Percentiles rank a stretch among this genome's conserved stretches.
Conservation (phyloP, 2,113 vertebrate species). For the Gymnogyps californianus region DNA sequence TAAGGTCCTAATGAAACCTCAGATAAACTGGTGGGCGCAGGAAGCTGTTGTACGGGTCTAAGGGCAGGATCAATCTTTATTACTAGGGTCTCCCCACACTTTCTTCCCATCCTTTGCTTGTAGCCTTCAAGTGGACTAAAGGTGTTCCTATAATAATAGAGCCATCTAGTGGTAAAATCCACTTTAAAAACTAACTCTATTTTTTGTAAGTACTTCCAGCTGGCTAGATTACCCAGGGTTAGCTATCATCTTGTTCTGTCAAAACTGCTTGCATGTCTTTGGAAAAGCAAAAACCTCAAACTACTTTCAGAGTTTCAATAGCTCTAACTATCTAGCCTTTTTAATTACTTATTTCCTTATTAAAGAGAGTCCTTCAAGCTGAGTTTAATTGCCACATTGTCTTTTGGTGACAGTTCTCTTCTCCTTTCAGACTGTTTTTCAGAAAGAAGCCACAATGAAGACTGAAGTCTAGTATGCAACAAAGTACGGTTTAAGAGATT, state of each 20-base stretch:
- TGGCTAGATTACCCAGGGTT: background rate
- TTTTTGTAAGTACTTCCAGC: background rate
- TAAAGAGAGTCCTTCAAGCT: background rate
- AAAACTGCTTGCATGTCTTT: background rate
- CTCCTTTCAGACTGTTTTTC: background rate
- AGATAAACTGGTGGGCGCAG: background rate
- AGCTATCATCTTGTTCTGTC: background rate
- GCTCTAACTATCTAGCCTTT: background rate
- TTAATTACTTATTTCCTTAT: background rate
- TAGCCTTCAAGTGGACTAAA: background rate
- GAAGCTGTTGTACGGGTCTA: background rate
- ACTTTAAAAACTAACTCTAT: background rate
- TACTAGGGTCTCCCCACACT: background rate
- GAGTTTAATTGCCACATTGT: background rate
- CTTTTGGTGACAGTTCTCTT: background rate
- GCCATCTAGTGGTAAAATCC: conserved; percentile 59
- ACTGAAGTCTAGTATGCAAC: background rate
- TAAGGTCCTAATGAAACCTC: background rate
- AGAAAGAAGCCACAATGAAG: background rate
- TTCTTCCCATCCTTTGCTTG: background rate
- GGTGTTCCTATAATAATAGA: background rate
- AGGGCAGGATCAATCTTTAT: background rate
- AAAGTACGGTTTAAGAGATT: background rate
- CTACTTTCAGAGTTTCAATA: background rate
- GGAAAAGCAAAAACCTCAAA: background rate